Evolutionary conservation across 2,888 invertebrate species (phyloP).

Genomic region (Nineta flava): DNA sequence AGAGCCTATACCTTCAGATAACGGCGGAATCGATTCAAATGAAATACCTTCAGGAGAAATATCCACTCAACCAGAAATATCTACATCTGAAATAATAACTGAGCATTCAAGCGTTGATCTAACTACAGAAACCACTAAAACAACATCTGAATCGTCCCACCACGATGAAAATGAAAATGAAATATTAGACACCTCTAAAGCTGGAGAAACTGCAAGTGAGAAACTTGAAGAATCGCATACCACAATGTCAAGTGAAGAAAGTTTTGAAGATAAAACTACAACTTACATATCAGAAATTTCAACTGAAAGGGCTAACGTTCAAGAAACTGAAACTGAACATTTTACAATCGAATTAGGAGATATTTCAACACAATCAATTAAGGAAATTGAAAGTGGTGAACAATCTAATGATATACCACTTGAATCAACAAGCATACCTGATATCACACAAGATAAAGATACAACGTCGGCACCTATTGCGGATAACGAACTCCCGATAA

Average conservation of each 20-base stretch:
- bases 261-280: neutral
- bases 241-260: neutral
- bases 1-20: neutral
- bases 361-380: neutral
- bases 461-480: neutral
- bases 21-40: neutral
- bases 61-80: neutral
- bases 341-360: neutral
- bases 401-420: neutral
- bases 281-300: slow-evolving; percentile 3
- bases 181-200: neutral
- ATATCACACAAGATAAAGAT: neutral
- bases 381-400: neutral
- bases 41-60: neutral
- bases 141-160: neutral
- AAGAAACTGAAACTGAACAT: slow-evolving; percentile 8
- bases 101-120: neutral
- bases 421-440: neutral
- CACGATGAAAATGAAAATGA: neutral
- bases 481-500: neutral
- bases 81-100: neutral
- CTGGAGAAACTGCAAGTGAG: slow-evolving; percentile 2
- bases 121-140: neutral
- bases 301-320: slow-evolving; percentile 6
- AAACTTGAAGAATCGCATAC: slow-evolving; percentile 10